A percentile compares a stretch with the other conserved stretches of the same genome.
Conservation (phyloP, 2,113 vertebrate species). For the Engraulis encrasicolus region DNA sequence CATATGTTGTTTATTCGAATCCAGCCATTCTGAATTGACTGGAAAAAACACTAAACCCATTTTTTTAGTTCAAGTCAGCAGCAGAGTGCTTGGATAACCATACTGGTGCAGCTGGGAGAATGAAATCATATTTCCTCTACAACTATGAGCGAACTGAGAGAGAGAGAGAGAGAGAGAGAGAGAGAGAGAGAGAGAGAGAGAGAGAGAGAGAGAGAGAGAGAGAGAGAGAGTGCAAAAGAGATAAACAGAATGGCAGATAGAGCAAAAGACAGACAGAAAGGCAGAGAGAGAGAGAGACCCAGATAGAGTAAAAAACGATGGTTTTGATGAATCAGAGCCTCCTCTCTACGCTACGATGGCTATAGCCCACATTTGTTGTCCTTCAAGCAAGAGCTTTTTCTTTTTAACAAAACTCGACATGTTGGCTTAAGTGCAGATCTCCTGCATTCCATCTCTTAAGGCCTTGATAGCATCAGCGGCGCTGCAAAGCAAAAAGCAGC, state of each 20-base stretch:
- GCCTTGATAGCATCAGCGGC: conserved; percentile 1
- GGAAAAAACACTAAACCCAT: background rate
- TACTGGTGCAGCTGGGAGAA: background rate
- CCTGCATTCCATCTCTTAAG: background rate
- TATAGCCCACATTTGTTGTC: background rate
- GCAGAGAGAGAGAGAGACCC: background rate
- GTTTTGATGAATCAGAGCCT: background rate
- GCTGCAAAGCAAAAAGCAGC: too few species aligned
- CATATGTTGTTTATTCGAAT: too few species aligned
- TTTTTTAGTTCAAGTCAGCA: background rate
- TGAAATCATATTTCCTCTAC: background rate
- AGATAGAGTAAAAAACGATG: background rate
- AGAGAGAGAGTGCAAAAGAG: background rate
- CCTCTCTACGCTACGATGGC: background rate
- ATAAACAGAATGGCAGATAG: conserved; percentile 10
- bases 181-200: conserved; percentile 17
- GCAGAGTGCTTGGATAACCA: background rate
- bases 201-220: background rate
- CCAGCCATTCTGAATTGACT: background rate
- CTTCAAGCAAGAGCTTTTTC: background rate
- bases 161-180: background rate
- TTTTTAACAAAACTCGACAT: background rate
- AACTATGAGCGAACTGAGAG: background rate
- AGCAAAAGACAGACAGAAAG: background rate
- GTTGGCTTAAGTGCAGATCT: background rate